Percentiles rank a stretch among this genome's conserved stretches.
phyloP scores from a whole-genome alignment of 2,113 vertebrate species.

The Neogale vison region DNA sequence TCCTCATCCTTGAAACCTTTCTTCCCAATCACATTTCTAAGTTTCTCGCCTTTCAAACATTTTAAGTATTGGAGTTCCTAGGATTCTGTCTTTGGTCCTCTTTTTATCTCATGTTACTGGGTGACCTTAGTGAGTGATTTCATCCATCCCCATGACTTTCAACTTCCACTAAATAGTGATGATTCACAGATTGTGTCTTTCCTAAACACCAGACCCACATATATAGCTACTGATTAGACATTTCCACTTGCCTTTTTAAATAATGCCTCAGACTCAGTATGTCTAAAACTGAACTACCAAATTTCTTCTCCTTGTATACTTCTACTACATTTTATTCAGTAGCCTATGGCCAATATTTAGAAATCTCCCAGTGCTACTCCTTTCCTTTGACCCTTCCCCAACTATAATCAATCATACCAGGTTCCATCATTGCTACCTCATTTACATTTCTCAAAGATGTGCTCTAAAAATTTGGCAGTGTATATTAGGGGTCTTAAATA shows the following conservation, averaged over 20 bases:
- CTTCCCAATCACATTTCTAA: not conserved
- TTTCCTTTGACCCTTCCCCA: not conserved
- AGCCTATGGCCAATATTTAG: not conserved
- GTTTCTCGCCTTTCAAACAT: not conserved
- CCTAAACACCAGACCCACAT: slow-evolving; percentile 15
- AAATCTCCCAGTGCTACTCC: not conserved
- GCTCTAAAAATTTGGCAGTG: not conserved
- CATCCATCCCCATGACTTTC: slow-evolving; percentile 8
- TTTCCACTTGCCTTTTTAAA: not conserved
- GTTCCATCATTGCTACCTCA: not conserved
- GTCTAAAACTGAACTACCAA: not conserved
- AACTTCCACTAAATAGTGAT: not conserved
- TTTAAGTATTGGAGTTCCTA: not conserved
- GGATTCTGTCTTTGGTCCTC: not conserved
- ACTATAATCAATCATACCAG: not conserved
- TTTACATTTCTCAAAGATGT: not conserved
- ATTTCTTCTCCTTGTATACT: not conserved
- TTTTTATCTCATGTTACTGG: not conserved
- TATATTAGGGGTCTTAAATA: not conserved
- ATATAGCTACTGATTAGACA: not conserved
- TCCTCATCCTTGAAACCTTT: not conserved
- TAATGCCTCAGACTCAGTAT: not conserved
- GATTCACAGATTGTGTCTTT: slow-evolving; percentile 47
- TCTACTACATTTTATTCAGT: not conserved
- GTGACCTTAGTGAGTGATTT: not conserved